Evolutionary conservation across 1,140 invertebrate species (phyloP), one percentile per base, ranked within the genome.

Genomic region (Drosophila leontia): DNA sequence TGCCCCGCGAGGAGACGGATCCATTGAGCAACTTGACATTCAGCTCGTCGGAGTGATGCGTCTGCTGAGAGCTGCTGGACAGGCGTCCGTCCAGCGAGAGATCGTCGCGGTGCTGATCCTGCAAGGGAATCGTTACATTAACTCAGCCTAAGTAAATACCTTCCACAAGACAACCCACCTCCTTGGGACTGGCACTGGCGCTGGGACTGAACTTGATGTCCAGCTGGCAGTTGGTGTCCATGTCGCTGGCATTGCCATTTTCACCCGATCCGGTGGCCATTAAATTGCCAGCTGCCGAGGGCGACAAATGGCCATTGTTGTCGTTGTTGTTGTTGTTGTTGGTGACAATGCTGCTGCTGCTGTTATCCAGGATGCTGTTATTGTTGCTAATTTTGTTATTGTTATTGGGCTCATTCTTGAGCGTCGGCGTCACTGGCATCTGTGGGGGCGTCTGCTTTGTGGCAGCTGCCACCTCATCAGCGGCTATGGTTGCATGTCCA

Each of bases 1-100:
- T 93, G 63, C 82, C 91, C 15, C 92, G 77, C 48, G 92, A 92
- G 62, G 92, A 93, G 7, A 92, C 71, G 26, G 91, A 92, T 17
- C 91, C 84, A 29, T 82, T 85, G 15, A 91, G 77, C 34, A 92
- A 62, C 77, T 88, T 91, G 58, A 86, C 90, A 13, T 87, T 87
- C 39, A 91, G 67, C 45, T 92, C 91, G 19, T 92, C 91, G 19
- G 84, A 90, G 50, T 92, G 79, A 70, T 92, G 91, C 1, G 85
- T 82, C 45, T 80, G 82, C 42, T 76, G 82, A 8, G 88, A 85
- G 58, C 86, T 91, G 57, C 75, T 88, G 3, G 91, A 92, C 56
- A 92, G 71, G 9, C 78, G 78, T 26, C 75, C 92, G 39, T 92
- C 92, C 56, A 91, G 62, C 26, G 92, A 92, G 50, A 82, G 56